phyloP scores from a whole-genome alignment of 2,888 invertebrate species.

The Drosophila anomelani region DNA sequence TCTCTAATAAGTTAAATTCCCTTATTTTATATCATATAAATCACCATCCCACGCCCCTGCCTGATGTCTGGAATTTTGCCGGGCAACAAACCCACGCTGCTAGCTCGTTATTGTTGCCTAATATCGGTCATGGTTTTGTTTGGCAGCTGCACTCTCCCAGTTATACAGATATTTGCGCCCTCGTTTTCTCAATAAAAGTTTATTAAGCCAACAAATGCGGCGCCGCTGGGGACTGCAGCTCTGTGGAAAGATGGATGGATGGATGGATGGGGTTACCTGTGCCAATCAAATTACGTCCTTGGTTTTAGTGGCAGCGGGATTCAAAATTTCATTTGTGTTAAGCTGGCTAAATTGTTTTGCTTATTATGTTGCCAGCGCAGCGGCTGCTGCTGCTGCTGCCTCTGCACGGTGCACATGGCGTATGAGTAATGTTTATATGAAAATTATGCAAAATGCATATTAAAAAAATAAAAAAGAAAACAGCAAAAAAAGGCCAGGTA shows the following conservation, averaged over 20 bases:
- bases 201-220: slow-evolving; percentile 41
- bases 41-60: not conserved
- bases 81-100: slow-evolving; percentile 1
- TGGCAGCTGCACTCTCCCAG: slow-evolving; percentile 37
- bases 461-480: slow-evolving; percentile 51
- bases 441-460: slow-evolving; percentile 80
- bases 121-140: slow-evolving; percentile 36
- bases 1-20: not conserved
- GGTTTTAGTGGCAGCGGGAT: slow-evolving; percentile 12
- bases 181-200: slow-evolving; percentile 46
- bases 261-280: not conserved
- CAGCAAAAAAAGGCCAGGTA: slow-evolving; percentile 13
- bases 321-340: slow-evolving; percentile 75
- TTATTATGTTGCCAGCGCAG: slow-evolving; percentile 57
- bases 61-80: slow-evolving; percentile 3
- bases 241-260: slow-evolving; percentile 9
- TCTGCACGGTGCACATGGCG: slow-evolving; percentile 63
- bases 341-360: slow-evolving; percentile 77
- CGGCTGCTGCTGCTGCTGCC: slow-evolving; percentile 25
- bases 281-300: slow-evolving; percentile 43
- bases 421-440: slow-evolving; percentile 79
- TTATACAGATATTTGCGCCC: slow-evolving; percentile 29
- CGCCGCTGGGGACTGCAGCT: slow-evolving; percentile 1
- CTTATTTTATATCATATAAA: not conserved
- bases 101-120: slow-evolving; percentile 40